phyloP scores from a whole-genome alignment of 2,797 vertebrate species.

The Pelodytes ibericus region DNA sequence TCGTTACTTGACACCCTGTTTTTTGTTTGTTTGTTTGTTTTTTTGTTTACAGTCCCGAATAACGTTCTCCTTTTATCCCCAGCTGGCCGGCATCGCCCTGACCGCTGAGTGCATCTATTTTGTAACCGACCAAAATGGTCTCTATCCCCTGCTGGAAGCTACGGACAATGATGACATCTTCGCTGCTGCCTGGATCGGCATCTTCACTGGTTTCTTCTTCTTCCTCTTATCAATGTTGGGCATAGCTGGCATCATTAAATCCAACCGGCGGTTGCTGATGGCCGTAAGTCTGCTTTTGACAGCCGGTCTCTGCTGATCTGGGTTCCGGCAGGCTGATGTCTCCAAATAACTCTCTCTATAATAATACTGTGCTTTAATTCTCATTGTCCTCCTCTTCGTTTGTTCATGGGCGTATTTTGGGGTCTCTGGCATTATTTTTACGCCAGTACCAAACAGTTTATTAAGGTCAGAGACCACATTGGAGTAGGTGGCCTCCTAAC shows the following conservation, averaged over 20 bases:
- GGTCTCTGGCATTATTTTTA: too few species aligned
- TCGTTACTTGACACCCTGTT: too few species aligned
- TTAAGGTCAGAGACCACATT: too few species aligned
- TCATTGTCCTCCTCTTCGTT: too few species aligned
- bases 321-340: too few species aligned
- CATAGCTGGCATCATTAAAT: slow-evolving; percentile 71
- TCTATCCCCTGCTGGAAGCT: slow-evolving; percentile 72
- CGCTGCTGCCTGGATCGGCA: slow-evolving; percentile 78
- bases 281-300: slow-evolving; percentile 69
- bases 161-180: slow-evolving; percentile 72
- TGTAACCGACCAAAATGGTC: slow-evolving; percentile 65
- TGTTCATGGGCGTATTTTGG: too few species aligned
- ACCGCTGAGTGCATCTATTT: slow-evolving; percentile 81
- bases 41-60: not conserved
- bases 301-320: not conserved
- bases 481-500: too few species aligned
- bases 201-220: slow-evolving; percentile 77
- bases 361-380: too few species aligned
- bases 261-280: slow-evolving; percentile 70
- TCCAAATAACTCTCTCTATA: too few species aligned
- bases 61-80: not conserved
- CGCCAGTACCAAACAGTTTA: too few species aligned
- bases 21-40: not conserved
- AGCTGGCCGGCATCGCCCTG: slow-evolving; percentile 78
- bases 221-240: slow-evolving; percentile 74